Percentiles rank a stretch among this genome's conserved stretches.
These are phyloP conservation scores for Myotis lucifugus DNA, from an alignment of 2,113 vertebrate species.

Conservation along the genomic window DNA sequence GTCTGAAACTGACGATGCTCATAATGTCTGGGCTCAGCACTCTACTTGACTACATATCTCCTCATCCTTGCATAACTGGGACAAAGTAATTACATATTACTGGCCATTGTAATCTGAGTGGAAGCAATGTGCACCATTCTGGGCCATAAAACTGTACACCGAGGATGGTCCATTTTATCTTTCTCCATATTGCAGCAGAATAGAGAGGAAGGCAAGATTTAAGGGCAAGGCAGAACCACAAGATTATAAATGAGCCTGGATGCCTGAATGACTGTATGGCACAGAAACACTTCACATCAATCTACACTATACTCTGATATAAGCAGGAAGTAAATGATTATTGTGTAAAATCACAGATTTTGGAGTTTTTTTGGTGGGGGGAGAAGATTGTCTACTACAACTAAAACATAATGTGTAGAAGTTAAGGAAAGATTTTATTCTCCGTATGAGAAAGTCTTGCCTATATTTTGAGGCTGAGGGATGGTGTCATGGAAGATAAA, in stretches of 20 bases:
- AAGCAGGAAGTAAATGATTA: background rate
- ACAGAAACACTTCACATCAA: background rate
- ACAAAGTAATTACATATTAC: background rate
- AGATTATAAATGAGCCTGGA: background rate
- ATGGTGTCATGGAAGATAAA: constrained; percentile 39
- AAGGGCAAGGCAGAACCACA: background rate
- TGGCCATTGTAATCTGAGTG: background rate
- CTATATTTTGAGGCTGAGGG: background rate
- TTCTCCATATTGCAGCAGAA: background rate
- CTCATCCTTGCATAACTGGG: background rate
- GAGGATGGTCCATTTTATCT: background rate
- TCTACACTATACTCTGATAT: no score
- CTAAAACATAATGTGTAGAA: background rate
- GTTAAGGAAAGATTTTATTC: background rate
- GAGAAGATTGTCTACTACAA: background rate
- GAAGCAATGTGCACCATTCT: background rate
- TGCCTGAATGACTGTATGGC: background rate
- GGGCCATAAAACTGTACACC: background rate
- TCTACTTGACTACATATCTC: background rate
- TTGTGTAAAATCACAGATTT: background rate
- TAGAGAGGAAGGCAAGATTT: background rate
- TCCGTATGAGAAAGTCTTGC: background rate
- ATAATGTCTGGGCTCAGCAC: background rate
- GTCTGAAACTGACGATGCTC: background rate
- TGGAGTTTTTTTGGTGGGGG: background rate